A percentile compares a stretch with the other conserved stretches of the same genome.
Evolutionary conservation across 2,888 invertebrate species (phyloP).

Genomic region (Noctua janthina): DNA sequence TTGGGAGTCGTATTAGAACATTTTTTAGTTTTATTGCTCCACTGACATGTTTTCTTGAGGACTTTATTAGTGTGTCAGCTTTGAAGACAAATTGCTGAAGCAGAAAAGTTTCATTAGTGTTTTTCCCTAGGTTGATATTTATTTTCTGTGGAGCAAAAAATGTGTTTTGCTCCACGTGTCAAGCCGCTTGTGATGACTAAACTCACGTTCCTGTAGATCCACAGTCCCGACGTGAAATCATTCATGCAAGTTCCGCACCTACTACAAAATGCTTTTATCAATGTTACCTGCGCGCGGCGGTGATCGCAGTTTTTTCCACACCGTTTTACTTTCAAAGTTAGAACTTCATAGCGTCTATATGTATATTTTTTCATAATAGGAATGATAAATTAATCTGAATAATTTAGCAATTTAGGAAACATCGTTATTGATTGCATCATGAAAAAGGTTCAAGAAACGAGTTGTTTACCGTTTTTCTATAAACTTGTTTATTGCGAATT

Average conservation of each 20-base stretch:
- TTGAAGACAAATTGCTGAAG: constrained; percentile 29
- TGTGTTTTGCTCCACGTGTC: background rate
- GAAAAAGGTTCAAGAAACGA: background rate
- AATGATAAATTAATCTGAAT: background rate
- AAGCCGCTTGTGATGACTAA: background rate
- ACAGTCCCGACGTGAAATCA: background rate
- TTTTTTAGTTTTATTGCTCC: constrained; percentile 57
- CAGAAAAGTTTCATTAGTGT: constrained; percentile 12
- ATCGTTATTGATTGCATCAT: constrained; percentile 12
- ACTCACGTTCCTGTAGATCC: background rate
- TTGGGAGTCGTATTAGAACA: constrained; percentile 57
- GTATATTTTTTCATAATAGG: background rate
- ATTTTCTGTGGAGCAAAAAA: background rate
- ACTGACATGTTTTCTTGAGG: constrained; percentile 38
- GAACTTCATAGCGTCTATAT: background rate
- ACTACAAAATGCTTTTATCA: background rate
- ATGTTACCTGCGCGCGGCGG: background rate
- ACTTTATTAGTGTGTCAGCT: constrained; percentile 47
- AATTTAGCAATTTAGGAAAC: background rate
- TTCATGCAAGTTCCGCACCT: background rate
- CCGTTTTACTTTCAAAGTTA: background rate
- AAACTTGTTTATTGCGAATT: constrained; percentile 4
- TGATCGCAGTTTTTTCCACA: too few species aligned
- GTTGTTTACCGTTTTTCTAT: constrained; percentile 12
- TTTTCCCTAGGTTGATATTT: constrained; percentile 14